A percentile compares a stretch with the other conserved stretches of the same genome.
Evolutionary conservation across 2,888 invertebrate species (phyloP).

Genomic region (Ormia ochracea): DNA sequence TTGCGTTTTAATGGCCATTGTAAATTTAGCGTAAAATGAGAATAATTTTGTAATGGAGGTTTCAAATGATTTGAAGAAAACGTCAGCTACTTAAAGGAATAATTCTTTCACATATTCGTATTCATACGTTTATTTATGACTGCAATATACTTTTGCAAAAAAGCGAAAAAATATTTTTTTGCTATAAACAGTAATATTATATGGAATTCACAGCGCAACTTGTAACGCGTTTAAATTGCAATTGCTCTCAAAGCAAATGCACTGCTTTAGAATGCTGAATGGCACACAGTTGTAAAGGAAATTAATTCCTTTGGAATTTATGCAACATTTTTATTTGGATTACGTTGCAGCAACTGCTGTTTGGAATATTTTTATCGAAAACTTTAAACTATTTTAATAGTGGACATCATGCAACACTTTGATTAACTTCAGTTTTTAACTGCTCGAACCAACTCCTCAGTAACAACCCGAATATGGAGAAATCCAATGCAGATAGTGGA

Average conservation of each 20-base stretch:
- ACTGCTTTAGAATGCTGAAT: conserved; percentile 3
- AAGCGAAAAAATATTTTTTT: too few relatives aligned
- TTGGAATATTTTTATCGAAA: background rate
- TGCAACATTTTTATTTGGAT: conserved; percentile 9
- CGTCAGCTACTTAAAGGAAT: conserved; percentile 16
- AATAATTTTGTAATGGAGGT: background rate
- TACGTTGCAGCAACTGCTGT: background rate
- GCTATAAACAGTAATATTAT: conserved; percentile 32
- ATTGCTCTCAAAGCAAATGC: conserved; percentile 25
- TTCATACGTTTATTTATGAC: conserved; percentile 21
- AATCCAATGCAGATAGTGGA: background rate
- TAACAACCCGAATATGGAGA: background rate
- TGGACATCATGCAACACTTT: conserved; percentile 26
- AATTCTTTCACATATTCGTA: conserved; percentile 29
- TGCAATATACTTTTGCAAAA: conserved; percentile 63
- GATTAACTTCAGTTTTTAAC: background rate
- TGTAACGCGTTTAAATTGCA: background rate
- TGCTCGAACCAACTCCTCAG: background rate
- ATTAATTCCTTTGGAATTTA: background rate
- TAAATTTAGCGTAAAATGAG: conserved; percentile 6
- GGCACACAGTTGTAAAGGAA: conserved; percentile 34
- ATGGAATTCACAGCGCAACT: background rate
- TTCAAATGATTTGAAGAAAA: conserved; percentile 38
- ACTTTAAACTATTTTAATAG: conserved; percentile 22
- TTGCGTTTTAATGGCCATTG: background rate